These are phyloP conservation scores for Ichneumoninae sp. DNA, from an alignment of 2,888 invertebrate species.

Conservation along the genomic window DNA sequence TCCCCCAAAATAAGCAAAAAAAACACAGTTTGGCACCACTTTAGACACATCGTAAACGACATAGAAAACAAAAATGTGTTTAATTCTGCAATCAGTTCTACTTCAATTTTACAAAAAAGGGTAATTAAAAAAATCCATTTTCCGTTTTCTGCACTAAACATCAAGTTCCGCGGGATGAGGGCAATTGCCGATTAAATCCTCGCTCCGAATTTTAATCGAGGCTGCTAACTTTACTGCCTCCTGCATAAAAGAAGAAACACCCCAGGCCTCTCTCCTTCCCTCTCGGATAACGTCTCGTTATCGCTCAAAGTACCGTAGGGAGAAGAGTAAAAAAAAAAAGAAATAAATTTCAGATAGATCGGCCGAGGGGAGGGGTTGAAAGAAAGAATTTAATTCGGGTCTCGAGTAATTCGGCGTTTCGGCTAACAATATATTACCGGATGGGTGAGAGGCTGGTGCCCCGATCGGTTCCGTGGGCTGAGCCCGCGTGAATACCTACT, in stretches of 20 bases:
- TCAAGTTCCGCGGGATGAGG: no score
- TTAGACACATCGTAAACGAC: no score
- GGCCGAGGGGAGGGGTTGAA: slow-evolving; percentile 38
- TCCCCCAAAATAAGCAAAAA: no score
- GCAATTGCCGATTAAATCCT: no score
- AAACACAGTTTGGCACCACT: no score
- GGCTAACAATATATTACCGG: slow-evolving; percentile 72
- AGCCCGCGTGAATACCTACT: slow-evolving; percentile 7
- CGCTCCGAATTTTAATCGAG: no score
- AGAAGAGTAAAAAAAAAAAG: slow-evolving; percentile 13
- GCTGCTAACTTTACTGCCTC: no score
- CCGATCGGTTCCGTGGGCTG: slow-evolving; percentile 37
- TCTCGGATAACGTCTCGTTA: slow-evolving; percentile 38
- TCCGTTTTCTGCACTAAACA: no score
- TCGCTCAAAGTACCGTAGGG: slow-evolving; percentile 24
- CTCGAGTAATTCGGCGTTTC: slow-evolving; percentile 73
- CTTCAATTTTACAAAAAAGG: no score
- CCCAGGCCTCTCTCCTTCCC: neutral
- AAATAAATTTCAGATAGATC: slow-evolving; percentile 21
- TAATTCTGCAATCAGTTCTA: no score
- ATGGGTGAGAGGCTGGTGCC: slow-evolving; percentile 60
- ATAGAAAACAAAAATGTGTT: no score
- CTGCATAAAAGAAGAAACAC: neutral
- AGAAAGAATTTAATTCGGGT: slow-evolving; percentile 75
- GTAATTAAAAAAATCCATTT: no score